Conservation (phyloP, 2,797 vertebrate species). For the Coregonus suidteri region DNA sequence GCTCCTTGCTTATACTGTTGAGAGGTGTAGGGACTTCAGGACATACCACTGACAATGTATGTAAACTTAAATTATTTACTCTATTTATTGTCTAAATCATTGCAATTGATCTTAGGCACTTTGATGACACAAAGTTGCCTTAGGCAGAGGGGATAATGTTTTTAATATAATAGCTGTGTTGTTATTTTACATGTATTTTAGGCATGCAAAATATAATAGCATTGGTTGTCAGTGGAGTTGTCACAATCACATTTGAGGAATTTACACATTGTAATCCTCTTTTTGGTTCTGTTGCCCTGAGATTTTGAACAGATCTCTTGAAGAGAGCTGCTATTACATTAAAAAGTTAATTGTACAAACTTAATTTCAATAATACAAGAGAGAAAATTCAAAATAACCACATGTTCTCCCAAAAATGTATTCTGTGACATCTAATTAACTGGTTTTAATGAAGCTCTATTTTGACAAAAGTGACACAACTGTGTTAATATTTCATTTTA, state of each 20-base stretch:
- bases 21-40: not conserved
- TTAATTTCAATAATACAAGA: not conserved
- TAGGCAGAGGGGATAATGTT: not conserved
- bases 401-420: not conserved
- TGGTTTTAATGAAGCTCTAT: not conserved
- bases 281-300: not conserved
- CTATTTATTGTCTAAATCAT: not conserved
- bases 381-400: not conserved
- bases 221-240: too few species aligned
- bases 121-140: too few species aligned
- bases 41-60: not conserved
- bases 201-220: not conserved
- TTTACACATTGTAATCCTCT: not conserved
- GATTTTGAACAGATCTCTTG: not conserved
- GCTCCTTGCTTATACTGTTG: not conserved
- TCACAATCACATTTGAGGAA: too few species aligned
- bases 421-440: not conserved
- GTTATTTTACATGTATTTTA: not conserved
- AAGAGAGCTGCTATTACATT: not conserved
- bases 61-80: not conserved
- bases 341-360: not conserved
- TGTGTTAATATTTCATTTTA: not conserved
- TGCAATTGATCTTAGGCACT: too few species aligned
- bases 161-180: too few species aligned
- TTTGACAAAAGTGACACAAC: not conserved